These are phyloP conservation scores for Anoplolepis gracilipes DNA, from an alignment of 1,140 invertebrate genomes.

Conservation along the genomic window DNA sequence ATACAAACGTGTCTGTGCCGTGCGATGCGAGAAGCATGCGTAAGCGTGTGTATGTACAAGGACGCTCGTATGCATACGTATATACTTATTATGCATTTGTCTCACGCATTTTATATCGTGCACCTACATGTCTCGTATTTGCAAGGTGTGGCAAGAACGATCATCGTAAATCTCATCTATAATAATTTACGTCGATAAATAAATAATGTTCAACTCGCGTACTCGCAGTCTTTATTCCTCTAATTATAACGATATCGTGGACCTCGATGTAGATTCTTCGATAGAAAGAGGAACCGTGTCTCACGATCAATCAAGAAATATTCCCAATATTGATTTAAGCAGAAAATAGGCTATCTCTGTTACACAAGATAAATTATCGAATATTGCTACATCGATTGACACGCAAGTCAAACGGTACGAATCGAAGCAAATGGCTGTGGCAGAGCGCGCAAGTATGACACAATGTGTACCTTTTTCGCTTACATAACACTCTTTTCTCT, in stretches of 20 bases:
- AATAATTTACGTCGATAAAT: neutral
- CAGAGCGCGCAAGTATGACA: neutral
- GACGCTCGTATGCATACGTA: neutral
- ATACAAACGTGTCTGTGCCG: neutral
- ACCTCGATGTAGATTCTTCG: too few species aligned
- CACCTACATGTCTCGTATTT: neutral
- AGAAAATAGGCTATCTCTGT: slow-evolving; percentile 6
- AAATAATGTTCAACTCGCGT: neutral
- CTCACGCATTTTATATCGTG: neutral
- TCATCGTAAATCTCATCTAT: neutral
- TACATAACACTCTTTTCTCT: too few species aligned
- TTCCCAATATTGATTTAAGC: neutral
- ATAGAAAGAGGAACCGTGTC: too few species aligned
- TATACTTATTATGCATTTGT: neutral
- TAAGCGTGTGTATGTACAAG: neutral
- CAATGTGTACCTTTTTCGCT: neutral
- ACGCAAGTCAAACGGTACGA: neutral
- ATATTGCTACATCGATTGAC: slow-evolving; percentile 27
- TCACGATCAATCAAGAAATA: neutral
- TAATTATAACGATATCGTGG: too few species aligned
- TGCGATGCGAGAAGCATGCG: neutral
- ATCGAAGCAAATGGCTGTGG: neutral
- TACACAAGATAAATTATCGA: neutral
- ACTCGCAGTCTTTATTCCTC: neutral
- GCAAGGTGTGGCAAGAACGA: neutral